phyloP scores from a whole-genome alignment of 2,113 vertebrate genomes.

The Aramus guarauna region DNA sequence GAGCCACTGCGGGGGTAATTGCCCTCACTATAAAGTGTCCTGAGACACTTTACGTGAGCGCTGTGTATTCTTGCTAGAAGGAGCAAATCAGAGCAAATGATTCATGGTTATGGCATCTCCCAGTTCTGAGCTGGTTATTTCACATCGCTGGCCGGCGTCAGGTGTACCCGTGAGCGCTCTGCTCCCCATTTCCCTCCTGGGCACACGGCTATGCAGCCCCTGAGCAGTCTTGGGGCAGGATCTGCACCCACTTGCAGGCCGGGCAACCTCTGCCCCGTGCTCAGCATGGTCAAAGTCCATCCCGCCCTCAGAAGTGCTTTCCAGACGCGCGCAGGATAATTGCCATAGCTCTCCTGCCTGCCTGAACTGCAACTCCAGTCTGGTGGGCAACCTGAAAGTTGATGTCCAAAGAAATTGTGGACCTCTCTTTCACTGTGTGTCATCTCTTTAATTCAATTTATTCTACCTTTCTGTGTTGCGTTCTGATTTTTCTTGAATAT shows the following conservation, averaged over 20 bases:
- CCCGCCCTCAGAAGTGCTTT: not conserved
- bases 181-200: not conserved
- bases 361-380: not conserved
- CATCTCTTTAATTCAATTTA: not conserved
- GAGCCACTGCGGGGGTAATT: rapidly evolving
- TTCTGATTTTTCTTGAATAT: not conserved
- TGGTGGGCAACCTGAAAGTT: not conserved
- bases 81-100: not conserved
- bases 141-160: rapidly evolving
- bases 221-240: not conserved
- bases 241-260: rapidly evolving
- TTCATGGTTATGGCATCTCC: not conserved
- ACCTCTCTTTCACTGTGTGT: not conserved
- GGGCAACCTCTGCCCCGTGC: too few species aligned
- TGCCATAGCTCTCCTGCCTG: not conserved
- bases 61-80: not conserved
- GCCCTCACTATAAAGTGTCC: not conserved
- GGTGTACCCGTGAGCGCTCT: rapidly evolving
- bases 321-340: rapidly evolving
- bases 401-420: not conserved
- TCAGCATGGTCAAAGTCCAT: rapidly evolving
- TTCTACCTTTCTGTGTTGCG: not conserved
- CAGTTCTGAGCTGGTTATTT: not conserved
- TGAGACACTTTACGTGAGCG: not conserved
- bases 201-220: rapidly evolving